A percentile compares a stretch with the other conserved stretches of the same genome.
Conservation (phyloP, 2,888 invertebrate genomes). For the Glyphotaelius pellucidus region DNA sequence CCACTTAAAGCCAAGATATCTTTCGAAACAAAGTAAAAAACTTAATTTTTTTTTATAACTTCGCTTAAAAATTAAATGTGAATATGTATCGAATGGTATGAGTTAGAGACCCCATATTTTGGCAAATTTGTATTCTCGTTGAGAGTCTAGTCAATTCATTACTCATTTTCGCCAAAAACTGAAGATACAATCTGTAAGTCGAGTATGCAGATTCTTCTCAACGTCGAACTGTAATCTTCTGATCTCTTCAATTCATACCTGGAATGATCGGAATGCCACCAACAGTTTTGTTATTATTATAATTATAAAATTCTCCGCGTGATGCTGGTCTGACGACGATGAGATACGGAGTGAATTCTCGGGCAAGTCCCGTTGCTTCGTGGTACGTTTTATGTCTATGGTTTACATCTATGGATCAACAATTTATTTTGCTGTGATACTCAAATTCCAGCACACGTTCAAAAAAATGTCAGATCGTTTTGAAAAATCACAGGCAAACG, state of each 20-base stretch:
- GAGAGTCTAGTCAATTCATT: too few species aligned
- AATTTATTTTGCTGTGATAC: background rate
- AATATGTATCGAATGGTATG: too few species aligned
- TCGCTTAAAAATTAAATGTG: too few species aligned
- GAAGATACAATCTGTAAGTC: too few species aligned
- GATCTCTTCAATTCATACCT: background rate
- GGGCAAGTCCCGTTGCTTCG: background rate
- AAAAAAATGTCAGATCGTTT: background rate
- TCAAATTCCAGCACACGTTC: background rate
- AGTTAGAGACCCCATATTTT: too few species aligned
- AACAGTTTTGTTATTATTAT: background rate
- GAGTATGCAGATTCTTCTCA: too few species aligned
- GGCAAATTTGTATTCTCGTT: too few species aligned
- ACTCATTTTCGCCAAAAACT: too few species aligned
- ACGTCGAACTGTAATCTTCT: background rate
- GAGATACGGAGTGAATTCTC: background rate
- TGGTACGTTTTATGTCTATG: background rate
- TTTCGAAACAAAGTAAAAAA: too few species aligned
- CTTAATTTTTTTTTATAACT: too few species aligned
- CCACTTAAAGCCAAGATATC: too few species aligned
- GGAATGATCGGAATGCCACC: background rate
- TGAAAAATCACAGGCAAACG: background rate
- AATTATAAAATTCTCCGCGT: background rate
- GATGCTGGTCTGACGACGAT: background rate
- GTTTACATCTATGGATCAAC: background rate